Conservation (phyloP, 2,113 vertebrate species). For the Dasyprocta punctata region DNA sequence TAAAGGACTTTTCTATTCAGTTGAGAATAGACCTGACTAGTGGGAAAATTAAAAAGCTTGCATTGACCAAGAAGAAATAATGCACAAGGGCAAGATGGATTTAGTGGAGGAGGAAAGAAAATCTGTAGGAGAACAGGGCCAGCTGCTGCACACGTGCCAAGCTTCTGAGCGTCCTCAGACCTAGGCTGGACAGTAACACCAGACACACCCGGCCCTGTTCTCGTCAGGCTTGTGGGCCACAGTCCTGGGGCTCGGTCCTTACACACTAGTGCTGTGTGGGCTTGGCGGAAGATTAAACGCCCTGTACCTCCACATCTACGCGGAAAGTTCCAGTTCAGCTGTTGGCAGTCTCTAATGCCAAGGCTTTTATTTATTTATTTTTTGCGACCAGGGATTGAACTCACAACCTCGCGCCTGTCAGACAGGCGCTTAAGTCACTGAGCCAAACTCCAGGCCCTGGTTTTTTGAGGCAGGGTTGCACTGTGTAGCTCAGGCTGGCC, state of each 20-base stretch:
- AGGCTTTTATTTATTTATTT: no score
- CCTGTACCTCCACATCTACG: background rate
- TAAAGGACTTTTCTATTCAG: slow-evolving; percentile 31
- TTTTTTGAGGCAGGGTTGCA: no score
- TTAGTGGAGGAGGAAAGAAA: background rate
- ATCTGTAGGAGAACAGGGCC: background rate
- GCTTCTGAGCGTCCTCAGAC: background rate
- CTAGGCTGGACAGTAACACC: background rate
- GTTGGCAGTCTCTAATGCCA: background rate
- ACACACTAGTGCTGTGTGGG: background rate
- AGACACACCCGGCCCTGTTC: background rate
- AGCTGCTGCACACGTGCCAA: background rate
- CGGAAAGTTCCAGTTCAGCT: background rate
- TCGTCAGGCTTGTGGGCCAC: background rate
- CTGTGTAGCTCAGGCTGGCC: no score
- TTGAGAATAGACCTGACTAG: slow-evolving; percentile 2
- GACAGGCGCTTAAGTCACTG: no score
- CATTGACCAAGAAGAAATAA: background rate
- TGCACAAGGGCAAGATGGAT: background rate
- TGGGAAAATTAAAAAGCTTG: background rate
- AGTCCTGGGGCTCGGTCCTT: background rate
- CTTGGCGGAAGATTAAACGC: background rate
- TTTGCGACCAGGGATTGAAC: no score
- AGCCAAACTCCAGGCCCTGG: no score
- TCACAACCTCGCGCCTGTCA: no score